Percentiles rank a stretch among this genome's conserved stretches.
These are phyloP conservation scores for Furcula furcula DNA, from an alignment of 2,888 invertebrate species.

Conservation along the genomic window DNA sequence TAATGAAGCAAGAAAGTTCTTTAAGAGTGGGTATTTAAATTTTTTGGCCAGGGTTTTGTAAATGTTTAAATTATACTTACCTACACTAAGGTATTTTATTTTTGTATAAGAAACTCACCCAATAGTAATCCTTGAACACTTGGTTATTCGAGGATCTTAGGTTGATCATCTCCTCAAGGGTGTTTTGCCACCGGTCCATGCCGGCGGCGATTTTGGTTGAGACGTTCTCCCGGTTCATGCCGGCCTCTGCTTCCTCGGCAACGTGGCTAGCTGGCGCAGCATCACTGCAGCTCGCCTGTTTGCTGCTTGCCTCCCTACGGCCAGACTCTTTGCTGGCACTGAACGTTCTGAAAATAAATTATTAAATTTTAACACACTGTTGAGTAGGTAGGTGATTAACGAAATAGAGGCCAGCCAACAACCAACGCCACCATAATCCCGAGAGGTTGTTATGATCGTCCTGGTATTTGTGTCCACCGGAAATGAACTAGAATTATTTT, in stretches of 20 bases:
- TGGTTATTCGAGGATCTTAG: conserved; percentile 73
- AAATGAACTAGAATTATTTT: too few species aligned
- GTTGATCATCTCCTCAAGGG: conserved; percentile 73
- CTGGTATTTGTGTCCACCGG: too few species aligned
- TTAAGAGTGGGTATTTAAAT: too few species aligned
- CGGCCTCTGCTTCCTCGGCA: conserved; percentile 33
- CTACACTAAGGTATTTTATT: too few species aligned
- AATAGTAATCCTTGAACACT: conserved; percentile 82
- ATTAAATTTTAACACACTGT: too few species aligned
- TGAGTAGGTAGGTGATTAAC: not conserved
- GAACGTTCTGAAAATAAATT: conserved; percentile 45
- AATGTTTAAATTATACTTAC: too few species aligned
- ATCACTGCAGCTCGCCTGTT: conserved; percentile 39
- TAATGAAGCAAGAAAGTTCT: too few species aligned
- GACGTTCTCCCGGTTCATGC: conserved; percentile 70
- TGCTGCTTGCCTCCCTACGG: conserved; percentile 13
- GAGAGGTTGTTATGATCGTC: too few species aligned
- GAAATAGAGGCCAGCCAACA: too few species aligned
- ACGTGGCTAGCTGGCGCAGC: conserved; percentile 27
- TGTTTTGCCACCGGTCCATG: conserved; percentile 78
- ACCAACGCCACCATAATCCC: too few species aligned
- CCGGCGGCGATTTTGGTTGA: conserved; percentile 70
- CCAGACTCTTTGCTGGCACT: conserved; percentile 37
- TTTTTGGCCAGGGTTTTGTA: too few species aligned
- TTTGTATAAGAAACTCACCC: conserved; percentile 67